These are phyloP conservation scores for Mormyrus proboscirostris DNA, from an alignment of 2,797 vertebrate species.

Conservation along the genomic window DNA sequence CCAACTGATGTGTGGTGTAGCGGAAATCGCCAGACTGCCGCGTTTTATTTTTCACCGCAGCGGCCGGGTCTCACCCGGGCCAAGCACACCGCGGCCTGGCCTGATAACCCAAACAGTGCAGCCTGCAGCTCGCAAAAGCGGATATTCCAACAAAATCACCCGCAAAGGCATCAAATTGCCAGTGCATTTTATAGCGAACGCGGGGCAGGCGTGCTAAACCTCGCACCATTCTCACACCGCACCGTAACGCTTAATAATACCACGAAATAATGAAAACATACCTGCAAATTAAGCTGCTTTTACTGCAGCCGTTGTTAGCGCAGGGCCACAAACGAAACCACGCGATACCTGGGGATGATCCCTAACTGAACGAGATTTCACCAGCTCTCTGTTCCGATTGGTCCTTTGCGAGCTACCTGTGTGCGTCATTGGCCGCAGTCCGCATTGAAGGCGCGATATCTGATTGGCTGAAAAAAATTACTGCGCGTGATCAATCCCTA, in stretches of 20 bases:
- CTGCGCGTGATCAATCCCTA: not conserved
- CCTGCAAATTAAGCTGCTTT: slow-evolving; percentile 28
- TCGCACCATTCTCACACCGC: not conserved
- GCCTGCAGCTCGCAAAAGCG: slow-evolving; percentile 17
- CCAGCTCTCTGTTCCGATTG: slow-evolving; percentile 28
- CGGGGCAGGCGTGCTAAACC: not conserved
- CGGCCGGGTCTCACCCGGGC: not conserved
- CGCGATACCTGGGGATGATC: slow-evolving; percentile 36
- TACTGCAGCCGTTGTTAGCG: slow-evolving; percentile 18
- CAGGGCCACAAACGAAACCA: slow-evolving; percentile 37
- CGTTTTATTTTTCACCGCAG: not conserved
- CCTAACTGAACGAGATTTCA: slow-evolving; percentile 37
- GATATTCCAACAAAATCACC: not conserved
- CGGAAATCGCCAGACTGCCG: not conserved
- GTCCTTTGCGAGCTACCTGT: not conserved
- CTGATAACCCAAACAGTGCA: slow-evolving; percentile 29
- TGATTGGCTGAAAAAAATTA: not conserved
- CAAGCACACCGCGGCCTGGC: slow-evolving; percentile 25
- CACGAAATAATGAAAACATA: slow-evolving; percentile 4
- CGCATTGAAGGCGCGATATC: not conserved
- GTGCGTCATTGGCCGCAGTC: slow-evolving; percentile 16
- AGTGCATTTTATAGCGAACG: not conserved
- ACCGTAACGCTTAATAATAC: not conserved
- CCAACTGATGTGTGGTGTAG: not conserved
- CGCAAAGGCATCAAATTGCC: not conserved